Base-by-base conservation (phyloP, 2,888 invertebrate genomes). In the Celastrina argiolus region DNA sequence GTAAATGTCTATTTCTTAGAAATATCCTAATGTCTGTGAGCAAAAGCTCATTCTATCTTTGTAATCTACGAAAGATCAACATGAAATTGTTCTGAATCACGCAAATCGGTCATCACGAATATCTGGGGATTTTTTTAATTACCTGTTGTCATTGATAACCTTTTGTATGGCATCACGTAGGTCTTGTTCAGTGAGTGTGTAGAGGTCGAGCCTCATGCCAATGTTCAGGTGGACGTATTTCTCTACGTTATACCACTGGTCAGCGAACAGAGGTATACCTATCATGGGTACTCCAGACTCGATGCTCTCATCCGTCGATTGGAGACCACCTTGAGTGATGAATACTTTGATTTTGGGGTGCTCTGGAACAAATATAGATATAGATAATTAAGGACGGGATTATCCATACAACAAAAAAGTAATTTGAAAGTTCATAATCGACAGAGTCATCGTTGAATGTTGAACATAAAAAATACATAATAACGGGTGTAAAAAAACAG, bases 271-370 rank as follows among this genome's bases (percentile, higher is more conserved):
- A 1, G 88, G 87, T n/a, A 89, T 74, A 2, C 80, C 87, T 41
- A 88, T 73, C 2, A 89, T 66, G 1, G 89, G 88, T 0, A 86
- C 83, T 28, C 79, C 81, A 6, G 82, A 81, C 39, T 72, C 70
- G 16, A 91, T 83, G 0, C 87, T 81, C 74, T 90, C 89, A 59
- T 88, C 85, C 0, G 85, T 78, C 0, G 89, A 88, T 68, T 88
- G 87, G 0, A 87, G 68, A 14, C 89, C 89, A 36, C 83, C 87
- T 78, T 90, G 88, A 1, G 85, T 87, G 31, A 90, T 80, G 58
- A 81, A 81, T 1, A 80, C 16, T 71, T 88, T 90, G 0, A 91
- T 67, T 65, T 91, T 91, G 5, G 84, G 82, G 74, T 92, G 91
- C n/a, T 59, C 84, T 84, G 67, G 0, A 70, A 70, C 36, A 22